phyloP scores from a whole-genome alignment of 2,797 vertebrate genomes.

The Scleropages formosus region DNA sequence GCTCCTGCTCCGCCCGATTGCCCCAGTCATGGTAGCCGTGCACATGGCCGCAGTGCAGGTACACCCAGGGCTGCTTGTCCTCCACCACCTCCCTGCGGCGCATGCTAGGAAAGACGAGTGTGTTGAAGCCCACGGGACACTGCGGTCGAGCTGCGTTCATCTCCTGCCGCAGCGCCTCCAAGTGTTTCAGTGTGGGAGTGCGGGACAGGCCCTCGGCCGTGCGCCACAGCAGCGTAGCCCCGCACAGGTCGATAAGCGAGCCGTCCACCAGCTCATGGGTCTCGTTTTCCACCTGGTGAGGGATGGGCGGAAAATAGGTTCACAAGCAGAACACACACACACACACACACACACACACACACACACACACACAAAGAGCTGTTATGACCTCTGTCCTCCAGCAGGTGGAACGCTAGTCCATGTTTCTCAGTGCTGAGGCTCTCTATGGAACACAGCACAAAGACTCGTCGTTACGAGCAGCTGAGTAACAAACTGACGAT shows the following conservation, averaged over 20 bases:
- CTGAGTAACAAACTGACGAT: neutral
- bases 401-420: conserved; percentile 51
- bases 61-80: conserved; percentile 97
- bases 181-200: conserved; percentile 93
- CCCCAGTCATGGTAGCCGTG: conserved; percentile 98
- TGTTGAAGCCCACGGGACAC: conserved; percentile 98
- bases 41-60: conserved; percentile 93
- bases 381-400: conserved; percentile 33
- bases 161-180: conserved; percentile 95
- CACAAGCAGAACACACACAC: neutral
- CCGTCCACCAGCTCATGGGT: conserved; percentile 93
- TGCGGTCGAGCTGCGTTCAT: conserved; percentile 94
- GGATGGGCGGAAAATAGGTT: neutral
- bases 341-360: too few species aligned
- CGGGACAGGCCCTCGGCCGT: conserved; percentile 90
- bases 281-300: conserved; percentile 84
- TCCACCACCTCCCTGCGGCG: conserved; percentile 93
- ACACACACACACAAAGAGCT: too few species aligned
- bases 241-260: conserved; percentile 93
- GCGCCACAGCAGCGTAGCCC: conserved; percentile 94
- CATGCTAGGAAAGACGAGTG: conserved; percentile 97
- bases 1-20: conserved; percentile 81
- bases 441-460: neutral
- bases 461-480: neutral
- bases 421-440: neutral